Conservation (phyloP, 1,140 invertebrate species). For the Drosophila grimshawi region DNA sequence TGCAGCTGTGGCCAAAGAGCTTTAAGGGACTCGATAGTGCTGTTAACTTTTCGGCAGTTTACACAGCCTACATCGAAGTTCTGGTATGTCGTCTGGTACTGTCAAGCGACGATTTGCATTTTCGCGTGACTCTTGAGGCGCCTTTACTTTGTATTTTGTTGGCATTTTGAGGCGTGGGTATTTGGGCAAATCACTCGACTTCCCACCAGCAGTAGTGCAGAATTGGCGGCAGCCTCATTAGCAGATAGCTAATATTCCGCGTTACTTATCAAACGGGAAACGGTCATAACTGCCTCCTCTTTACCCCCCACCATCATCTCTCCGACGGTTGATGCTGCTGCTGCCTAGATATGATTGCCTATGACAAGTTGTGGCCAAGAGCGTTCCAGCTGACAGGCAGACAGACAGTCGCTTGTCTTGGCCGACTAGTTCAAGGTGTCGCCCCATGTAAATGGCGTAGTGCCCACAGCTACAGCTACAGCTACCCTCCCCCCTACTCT, state of each 20-base stretch:
- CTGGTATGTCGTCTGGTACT: slow-evolving; percentile 35
- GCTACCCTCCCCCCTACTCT: background rate
- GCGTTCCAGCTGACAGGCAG: slow-evolving; percentile 7
- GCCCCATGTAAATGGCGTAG: slow-evolving; percentile 46
- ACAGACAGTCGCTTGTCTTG: slow-evolving; percentile 30
- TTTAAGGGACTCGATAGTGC: slow-evolving; percentile 21
- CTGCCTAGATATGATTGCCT: slow-evolving; percentile 72
- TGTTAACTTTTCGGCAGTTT: slow-evolving; percentile 51
- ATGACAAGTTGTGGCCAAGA: slow-evolving; percentile 58
- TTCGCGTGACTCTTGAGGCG: slow-evolving; percentile 64
- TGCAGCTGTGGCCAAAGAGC: slow-evolving; percentile 2
- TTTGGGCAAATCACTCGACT: slow-evolving; percentile 39
- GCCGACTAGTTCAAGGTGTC: slow-evolving; percentile 58
- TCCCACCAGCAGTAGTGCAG: slow-evolving; percentile 54
- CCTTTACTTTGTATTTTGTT: background rate
- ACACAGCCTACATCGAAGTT: slow-evolving; percentile 46
- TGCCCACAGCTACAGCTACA: slow-evolving; percentile 16
- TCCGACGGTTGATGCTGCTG: background rate
- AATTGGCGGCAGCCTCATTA: slow-evolving; percentile 77
- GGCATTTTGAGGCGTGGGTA: slow-evolving; percentile 32
- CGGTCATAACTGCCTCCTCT: slow-evolving; percentile 17
- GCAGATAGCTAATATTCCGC: slow-evolving; percentile 26
- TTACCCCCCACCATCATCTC: too few species aligned
- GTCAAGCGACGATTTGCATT: slow-evolving; percentile 73
- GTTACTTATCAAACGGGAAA: slow-evolving; percentile 61